Percentiles rank a stretch among this genome's conserved stretches.
phyloP scores from a whole-genome alignment of 2,888 invertebrate species.

The Omphaloscelis lunosa region DNA sequence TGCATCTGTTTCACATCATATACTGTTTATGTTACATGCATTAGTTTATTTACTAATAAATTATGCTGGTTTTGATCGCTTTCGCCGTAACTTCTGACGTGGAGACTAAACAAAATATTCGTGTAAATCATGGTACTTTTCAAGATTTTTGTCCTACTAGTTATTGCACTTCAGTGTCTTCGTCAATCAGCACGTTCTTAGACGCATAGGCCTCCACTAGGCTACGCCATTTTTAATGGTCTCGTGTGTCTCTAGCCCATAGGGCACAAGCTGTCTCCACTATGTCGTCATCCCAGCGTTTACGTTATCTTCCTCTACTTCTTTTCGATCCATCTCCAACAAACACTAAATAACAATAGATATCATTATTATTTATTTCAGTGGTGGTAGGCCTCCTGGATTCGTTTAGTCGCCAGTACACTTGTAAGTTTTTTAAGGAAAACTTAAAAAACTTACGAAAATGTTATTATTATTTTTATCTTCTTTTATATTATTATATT shows the following conservation, averaged over 20 bases:
- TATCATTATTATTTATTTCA: neutral
- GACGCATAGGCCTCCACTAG: no score
- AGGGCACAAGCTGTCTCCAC: no score
- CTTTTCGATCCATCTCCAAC: no score
- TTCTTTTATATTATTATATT: neutral
- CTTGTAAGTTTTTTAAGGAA: no score
- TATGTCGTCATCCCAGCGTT: no score
- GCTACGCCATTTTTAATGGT: no score
- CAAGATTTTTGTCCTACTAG: neutral
- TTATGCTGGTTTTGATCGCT: slow-evolving; percentile 26
- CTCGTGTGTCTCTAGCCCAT: no score
- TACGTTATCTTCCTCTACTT: no score
- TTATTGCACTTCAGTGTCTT: no score
- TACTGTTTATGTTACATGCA: slow-evolving; percentile 52
- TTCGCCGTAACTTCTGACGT: slow-evolving; percentile 23
- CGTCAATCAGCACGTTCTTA: no score
- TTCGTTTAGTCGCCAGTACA: neutral
- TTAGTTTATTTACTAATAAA: slow-evolving; percentile 45
- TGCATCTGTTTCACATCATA: slow-evolving; percentile 65
- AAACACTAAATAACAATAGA: neutral
- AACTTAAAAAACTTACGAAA: no score
- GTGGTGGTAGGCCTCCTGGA: neutral
- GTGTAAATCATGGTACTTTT: neutral
- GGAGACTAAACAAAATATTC: slow-evolving; percentile 10
- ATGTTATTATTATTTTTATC: no score